These are phyloP conservation scores for Ceyx melanurus DNA, from an alignment of 2,113 vertebrate genomes.

Conservation along the genomic window DNA sequence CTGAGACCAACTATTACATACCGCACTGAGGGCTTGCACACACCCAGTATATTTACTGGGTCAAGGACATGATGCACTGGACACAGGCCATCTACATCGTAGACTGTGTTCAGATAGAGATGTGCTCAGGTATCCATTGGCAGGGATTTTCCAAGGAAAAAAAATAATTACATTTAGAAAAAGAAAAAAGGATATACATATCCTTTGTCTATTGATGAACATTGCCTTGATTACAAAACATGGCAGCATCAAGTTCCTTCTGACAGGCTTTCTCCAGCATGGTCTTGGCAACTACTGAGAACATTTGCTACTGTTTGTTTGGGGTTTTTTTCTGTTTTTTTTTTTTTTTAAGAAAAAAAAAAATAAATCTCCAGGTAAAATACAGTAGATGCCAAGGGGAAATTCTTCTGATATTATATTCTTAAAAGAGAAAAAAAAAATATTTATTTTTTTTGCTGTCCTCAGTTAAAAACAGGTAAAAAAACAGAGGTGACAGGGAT, in stretches of 20 bases:
- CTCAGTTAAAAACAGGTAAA: not conserved
- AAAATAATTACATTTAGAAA: not conserved
- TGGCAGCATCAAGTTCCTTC: not conserved
- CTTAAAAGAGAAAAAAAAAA: not conserved
- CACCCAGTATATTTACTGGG: not conserved
- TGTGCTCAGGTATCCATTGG: not conserved
- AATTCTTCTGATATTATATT: not conserved
- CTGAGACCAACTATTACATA: not conserved
- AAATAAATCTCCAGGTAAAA: not conserved
- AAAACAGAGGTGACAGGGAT: not conserved
- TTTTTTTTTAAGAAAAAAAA: not conserved
- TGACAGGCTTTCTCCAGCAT: not conserved
- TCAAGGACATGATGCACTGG: not conserved
- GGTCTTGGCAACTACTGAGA: not conserved
- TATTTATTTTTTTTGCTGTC: not conserved
- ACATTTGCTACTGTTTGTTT: not conserved
- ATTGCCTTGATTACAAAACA: not conserved
- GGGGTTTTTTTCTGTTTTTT: not conserved
- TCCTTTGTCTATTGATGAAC: not conserved
- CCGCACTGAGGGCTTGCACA: not conserved
- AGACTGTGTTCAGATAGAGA: not conserved
- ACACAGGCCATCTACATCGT: not conserved
- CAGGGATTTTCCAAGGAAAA: not conserved
- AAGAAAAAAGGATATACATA: not conserved
- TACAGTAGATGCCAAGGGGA: not conserved